A percentile compares a stretch with the other conserved stretches of the same genome.
Conservation (phyloP, 2,113 vertebrate genomes). For the Nannospalax galili region DNA sequence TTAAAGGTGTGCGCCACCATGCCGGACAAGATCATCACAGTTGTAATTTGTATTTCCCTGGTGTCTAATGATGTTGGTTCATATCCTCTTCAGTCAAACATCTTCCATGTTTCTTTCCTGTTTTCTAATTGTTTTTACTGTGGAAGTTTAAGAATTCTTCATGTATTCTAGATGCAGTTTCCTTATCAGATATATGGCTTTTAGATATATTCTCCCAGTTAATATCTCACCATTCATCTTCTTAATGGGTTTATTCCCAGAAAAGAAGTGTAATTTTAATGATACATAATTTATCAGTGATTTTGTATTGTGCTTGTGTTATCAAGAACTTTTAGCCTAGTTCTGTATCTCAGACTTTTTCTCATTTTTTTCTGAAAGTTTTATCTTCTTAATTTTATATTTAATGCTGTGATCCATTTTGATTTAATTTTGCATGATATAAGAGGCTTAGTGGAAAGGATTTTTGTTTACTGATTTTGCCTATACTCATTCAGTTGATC, state of each 20-base stretch:
- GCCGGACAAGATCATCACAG: too few relatives aligned
- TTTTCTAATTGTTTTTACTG: not conserved
- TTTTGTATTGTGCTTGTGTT: slow-evolving; percentile 19
- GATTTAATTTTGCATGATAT: slow-evolving; percentile 24
- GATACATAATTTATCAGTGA: not conserved
- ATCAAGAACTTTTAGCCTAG: not conserved
- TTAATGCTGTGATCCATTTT: slow-evolving; percentile 13
- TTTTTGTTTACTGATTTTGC: not conserved
- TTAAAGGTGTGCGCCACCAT: too few relatives aligned
- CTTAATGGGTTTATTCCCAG: not conserved
- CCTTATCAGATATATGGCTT: not conserved
- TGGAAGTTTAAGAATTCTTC: not conserved
- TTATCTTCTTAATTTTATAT: slow-evolving; percentile 21
- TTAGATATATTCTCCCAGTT: not conserved
- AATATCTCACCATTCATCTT: not conserved
- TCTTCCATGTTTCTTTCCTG: not conserved
- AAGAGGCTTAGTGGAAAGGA: not conserved
- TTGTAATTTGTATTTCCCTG: not conserved
- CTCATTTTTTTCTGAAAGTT: not conserved
- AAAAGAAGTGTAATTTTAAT: slow-evolving; percentile 35
- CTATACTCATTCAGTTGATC: not conserved
- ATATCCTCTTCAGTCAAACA: not conserved
- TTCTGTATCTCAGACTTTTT: not conserved
- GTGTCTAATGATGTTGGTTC: not conserved
- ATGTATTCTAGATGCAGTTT: not conserved